These are phyloP conservation scores for Drosophila equinoxialis DNA, from an alignment of 1,140 invertebrate species.

Conservation along the genomic window DNA sequence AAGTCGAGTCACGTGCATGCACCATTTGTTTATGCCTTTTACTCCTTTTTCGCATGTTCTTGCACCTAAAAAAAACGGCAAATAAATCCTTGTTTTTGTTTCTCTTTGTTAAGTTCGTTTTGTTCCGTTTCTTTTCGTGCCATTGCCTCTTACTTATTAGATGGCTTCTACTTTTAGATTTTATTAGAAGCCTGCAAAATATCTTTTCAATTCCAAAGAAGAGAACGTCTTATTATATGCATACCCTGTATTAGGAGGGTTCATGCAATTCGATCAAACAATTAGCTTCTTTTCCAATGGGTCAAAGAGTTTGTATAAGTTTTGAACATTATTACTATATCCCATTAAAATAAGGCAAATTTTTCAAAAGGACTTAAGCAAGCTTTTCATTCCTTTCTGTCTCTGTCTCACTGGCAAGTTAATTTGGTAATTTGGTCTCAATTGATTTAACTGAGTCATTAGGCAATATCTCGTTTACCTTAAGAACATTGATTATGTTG, in stretches of 20 bases:
- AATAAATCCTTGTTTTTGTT: not conserved
- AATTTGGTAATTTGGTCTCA: constrained; percentile 1
- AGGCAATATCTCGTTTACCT: constrained; percentile 3
- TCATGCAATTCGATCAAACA: no score
- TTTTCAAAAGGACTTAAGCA: no score
- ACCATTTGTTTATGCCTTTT: constrained; percentile 65
- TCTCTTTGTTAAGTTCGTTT: constrained; percentile 4
- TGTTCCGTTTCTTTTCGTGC: constrained; percentile 8
- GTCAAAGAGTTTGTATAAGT: no score
- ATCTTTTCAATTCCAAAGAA: no score
- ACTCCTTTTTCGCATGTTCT: constrained; percentile 34
- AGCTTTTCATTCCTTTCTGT: no score
- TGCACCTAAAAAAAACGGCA: no score
- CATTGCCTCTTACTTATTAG: constrained; percentile 50
- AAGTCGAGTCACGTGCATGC: constrained; percentile 51
- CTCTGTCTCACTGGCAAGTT: no score
- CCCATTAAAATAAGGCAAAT: no score
- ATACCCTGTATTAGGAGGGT: no score
- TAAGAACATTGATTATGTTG: constrained; percentile 3
- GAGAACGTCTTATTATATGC: no score
- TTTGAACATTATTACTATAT: no score
- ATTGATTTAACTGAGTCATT: constrained; percentile 10
- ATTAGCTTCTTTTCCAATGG: no score
- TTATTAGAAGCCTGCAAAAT: constrained; percentile 44
- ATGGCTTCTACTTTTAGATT: constrained; percentile 24